Evolutionary conservation across 2,888 invertebrate species (phyloP).

Genomic region (Eupelmus urozonus): DNA sequence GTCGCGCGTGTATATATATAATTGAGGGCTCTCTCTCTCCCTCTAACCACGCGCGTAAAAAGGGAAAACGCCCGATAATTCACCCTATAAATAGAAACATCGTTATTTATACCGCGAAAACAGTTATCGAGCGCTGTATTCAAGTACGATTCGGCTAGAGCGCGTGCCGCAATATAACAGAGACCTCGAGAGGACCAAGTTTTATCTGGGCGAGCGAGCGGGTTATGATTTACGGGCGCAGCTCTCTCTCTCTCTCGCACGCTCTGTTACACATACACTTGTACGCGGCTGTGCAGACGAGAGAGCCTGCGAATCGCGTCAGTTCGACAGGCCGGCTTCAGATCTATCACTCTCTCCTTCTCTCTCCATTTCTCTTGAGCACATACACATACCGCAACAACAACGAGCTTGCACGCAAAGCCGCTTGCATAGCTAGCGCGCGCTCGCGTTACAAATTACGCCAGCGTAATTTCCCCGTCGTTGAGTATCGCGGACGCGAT

Average conservation of each 20-base stretch:
- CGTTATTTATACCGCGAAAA: slow-evolving; percentile 53
- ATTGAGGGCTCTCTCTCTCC: slow-evolving; percentile 35
- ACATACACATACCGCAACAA: not conserved
- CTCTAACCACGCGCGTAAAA: slow-evolving; percentile 1
- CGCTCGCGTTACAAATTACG: slow-evolving; percentile 63
- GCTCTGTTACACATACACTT: too few species aligned
- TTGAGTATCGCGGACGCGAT: slow-evolving; percentile 60
- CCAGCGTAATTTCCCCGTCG: slow-evolving; percentile 64
- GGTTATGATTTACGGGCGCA: slow-evolving; percentile 56
- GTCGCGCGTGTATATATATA: slow-evolving; percentile 54
- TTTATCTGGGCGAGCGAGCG: slow-evolving; percentile 50
- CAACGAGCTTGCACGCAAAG: not conserved
- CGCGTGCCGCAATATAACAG: slow-evolving; percentile 11
- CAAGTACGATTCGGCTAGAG: slow-evolving; percentile 1
- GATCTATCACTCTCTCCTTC: too few species aligned
- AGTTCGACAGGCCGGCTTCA: slow-evolving; percentile 29
- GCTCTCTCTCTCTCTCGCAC: not conserved
- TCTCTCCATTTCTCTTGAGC: not conserved
- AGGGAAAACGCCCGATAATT: slow-evolving; percentile 49
- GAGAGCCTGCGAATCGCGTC: not conserved
- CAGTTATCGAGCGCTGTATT: slow-evolving; percentile 38
- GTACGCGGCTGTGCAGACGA: not conserved
- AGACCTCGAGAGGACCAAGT: slow-evolving; percentile 57
- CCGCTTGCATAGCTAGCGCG: too few species aligned
- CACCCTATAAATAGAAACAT: slow-evolving; percentile 54